phyloP scores from a whole-genome alignment of 2,888 invertebrate species.

The Melinopterus prodromus region DNA sequence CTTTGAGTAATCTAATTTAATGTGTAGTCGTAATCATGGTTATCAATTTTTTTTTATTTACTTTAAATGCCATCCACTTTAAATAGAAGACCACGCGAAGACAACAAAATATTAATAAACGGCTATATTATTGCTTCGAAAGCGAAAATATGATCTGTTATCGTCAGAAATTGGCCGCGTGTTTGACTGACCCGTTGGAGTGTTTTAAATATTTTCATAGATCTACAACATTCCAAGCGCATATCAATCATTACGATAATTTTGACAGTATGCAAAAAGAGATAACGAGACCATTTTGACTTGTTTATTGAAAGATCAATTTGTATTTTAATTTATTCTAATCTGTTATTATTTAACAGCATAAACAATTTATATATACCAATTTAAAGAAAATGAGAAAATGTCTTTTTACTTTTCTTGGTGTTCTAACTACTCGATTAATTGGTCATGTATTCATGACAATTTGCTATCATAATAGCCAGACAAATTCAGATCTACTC shows the following conservation, averaged over 20 bases:
- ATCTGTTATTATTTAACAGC: not conserved
- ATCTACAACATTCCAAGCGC: not conserved
- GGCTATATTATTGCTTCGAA: not conserved
- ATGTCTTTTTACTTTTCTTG: too few species aligned
- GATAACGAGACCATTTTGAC: not conserved
- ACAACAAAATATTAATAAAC: not conserved
- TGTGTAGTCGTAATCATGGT: too few species aligned
- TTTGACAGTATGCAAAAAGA: not conserved
- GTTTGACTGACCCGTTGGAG: not conserved
- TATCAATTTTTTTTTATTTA: too few species aligned
- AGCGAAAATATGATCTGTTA: not conserved
- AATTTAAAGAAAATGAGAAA: too few species aligned
- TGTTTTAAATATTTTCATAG: constrained; percentile 8
- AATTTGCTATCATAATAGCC: too few species aligned
- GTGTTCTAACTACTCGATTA: too few species aligned
- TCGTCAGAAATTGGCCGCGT: not conserved
- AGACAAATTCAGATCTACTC: too few species aligned
- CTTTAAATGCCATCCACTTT: not conserved
- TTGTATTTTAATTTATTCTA: not conserved
- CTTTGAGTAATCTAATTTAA: too few species aligned
- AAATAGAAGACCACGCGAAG: not conserved
- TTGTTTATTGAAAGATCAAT: not conserved
- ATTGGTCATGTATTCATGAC: too few species aligned
- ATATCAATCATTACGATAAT: not conserved
- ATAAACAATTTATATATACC: too few species aligned